Evolutionary conservation across 2,888 invertebrate species (phyloP).

Genomic region (Lycophotia porphyrea): DNA sequence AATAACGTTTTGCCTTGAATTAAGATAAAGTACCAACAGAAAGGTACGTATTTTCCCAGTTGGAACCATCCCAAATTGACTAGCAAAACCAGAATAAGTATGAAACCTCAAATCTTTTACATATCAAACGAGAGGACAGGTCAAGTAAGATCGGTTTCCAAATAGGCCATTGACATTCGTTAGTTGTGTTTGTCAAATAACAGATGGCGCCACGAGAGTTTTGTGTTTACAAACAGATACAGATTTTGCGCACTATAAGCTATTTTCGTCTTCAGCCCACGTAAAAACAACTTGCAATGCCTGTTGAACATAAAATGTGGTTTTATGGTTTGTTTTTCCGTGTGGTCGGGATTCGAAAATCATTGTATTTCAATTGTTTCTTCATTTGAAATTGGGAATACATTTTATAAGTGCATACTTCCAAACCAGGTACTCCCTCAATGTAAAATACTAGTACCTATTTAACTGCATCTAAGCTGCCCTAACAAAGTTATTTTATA

Average conservation of each 20-base stretch:
- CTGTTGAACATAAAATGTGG: neutral
- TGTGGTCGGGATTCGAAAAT: neutral
- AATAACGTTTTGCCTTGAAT: constrained; percentile 63
- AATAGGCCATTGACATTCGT: constrained; percentile 63
- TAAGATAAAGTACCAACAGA: constrained; percentile 34
- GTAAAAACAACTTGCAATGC: constrained; percentile 8
- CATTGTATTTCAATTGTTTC: constrained; percentile 1
- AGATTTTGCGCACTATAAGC: constrained; percentile 46
- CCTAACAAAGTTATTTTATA: neutral
- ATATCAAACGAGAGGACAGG: constrained; percentile 10
- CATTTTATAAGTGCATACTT: neutral
- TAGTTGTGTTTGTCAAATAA: constrained; percentile 39
- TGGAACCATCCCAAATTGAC: constrained; percentile 58
- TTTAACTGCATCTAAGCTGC: neutral
- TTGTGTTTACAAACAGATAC: constrained; percentile 67
- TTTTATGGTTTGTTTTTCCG: constrained; percentile 38
- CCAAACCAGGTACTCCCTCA: neutral
- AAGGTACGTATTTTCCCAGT: constrained; percentile 55
- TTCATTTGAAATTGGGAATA: neutral
- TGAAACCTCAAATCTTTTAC: constrained; percentile 7
- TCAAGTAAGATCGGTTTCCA: constrained; percentile 48
- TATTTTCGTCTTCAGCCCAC: constrained; percentile 47
- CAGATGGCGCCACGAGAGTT: constrained; percentile 66
- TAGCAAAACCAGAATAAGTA: constrained; percentile 26
- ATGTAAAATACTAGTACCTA: neutral